Percentiles rank a stretch among this genome's conserved stretches.
Evolutionary conservation across 2,113 vertebrate species (phyloP).

Genomic region (Mesocricetus auratus): DNA sequence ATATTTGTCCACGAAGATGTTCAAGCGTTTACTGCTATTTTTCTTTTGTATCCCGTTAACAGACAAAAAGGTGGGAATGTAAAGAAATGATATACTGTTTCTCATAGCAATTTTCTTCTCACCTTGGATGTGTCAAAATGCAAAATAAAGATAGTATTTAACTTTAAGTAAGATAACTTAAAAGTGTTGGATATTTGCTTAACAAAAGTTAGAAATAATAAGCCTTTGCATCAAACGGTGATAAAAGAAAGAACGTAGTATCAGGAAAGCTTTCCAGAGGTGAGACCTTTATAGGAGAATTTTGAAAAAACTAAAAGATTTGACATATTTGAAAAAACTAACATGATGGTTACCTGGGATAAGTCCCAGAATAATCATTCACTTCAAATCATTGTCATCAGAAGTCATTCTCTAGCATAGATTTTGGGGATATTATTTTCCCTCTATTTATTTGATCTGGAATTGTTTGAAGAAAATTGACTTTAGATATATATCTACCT

Average conservation of each 20-base stretch:
- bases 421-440: background rate
- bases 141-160: slow-evolving; percentile 31
- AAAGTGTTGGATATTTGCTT: background rate
- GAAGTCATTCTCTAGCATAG: slow-evolving; percentile 15
- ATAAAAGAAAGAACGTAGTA: background rate
- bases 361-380: background rate
- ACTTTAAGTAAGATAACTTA: background rate
- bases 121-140: slow-evolving; percentile 11
- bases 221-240: background rate
- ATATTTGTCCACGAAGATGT: background rate
- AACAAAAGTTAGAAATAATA: slow-evolving; percentile 39
- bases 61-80: background rate
- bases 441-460: slow-evolving; percentile 11
- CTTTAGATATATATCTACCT: background rate
- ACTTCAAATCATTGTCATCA: slow-evolving; percentile 11
- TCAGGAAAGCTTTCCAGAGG: background rate
- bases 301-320: too few species aligned
- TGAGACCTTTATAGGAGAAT: background rate
- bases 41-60: background rate
- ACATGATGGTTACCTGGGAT: background rate
- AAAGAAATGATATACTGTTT: background rate
- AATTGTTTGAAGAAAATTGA: slow-evolving; percentile 39
- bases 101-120: background rate
- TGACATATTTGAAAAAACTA: background rate
- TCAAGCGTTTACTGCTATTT: background rate